Percentiles rank a stretch among this genome's conserved stretches.
These are phyloP conservation scores for Xestia c-nigrum DNA, from an alignment of 2,888 invertebrate genomes.

Conservation along the genomic window DNA sequence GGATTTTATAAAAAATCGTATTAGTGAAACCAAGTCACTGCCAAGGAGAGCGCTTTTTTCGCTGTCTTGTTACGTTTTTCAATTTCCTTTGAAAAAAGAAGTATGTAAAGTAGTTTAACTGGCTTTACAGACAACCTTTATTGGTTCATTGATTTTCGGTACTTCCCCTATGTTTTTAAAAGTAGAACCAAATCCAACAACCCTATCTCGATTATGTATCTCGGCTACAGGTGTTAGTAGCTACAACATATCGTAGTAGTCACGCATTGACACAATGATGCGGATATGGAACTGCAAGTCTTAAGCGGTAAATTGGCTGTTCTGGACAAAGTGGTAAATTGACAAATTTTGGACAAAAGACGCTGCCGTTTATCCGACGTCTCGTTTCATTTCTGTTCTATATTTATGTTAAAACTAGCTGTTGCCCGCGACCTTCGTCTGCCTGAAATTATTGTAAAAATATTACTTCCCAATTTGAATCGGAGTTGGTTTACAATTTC, in stretches of 20 bases:
- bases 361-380: background rate
- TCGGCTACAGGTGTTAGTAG: background rate
- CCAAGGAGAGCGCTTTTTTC: constrained; percentile 27
- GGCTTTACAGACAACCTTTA: constrained; percentile 13
- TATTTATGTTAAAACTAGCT: constrained; percentile 11
- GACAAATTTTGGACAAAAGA: constrained; percentile 23
- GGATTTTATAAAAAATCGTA: background rate
- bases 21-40: constrained; percentile 8
- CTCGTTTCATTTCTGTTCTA: background rate
- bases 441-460: no score
- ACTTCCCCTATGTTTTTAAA: constrained; percentile 11
- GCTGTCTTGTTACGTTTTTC: constrained; percentile 15
- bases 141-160: constrained; percentile 38
- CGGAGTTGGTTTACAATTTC: no score
- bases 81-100: constrained; percentile 41
- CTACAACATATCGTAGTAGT: background rate
- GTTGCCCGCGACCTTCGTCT: background rate
- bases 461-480: no score
- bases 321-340: constrained; percentile 45
- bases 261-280: constrained; percentile 7
- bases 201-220: background rate
- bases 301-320: constrained; percentile 32
- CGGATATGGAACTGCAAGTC: constrained; percentile 39
- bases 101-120: constrained; percentile 21
- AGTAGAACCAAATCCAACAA: background rate